Evolutionary conservation across 2,113 vertebrate species (phyloP).

Genomic region (Hippocampus abdominalis): DNA sequence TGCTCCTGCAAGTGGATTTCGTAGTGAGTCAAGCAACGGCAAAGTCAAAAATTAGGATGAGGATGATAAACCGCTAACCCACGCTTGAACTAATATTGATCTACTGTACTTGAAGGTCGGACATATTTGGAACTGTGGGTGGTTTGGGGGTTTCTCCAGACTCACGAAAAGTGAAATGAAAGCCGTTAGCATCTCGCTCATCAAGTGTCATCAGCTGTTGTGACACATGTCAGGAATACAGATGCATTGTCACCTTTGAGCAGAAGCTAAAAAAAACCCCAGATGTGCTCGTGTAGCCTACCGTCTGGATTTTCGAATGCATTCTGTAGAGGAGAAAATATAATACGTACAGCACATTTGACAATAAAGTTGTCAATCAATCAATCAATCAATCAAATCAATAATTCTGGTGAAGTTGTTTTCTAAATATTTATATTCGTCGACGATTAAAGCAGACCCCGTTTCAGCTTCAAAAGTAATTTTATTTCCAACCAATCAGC

Average conservation of each 20-base stretch:
- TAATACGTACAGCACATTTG: too few relatives aligned
- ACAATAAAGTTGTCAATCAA: too few relatives aligned
- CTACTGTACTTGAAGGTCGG: conserved; percentile 19
- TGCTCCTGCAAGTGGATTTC: conserved; percentile 21
- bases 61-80: conserved; percentile 24
- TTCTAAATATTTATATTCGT: neutral
- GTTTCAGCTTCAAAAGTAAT: neutral
- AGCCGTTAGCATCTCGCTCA: neutral
- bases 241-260: neutral
- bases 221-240: neutral
- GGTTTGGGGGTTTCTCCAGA: conserved; percentile 30
- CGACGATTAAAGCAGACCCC: neutral
- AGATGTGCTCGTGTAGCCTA: too few relatives aligned
- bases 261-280: neutral
- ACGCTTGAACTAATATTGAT: conserved; percentile 48
- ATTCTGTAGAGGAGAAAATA: too few relatives aligned
- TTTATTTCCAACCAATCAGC: neutral
- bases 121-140: conserved; percentile 29
- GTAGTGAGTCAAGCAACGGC: neutral
- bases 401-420: too few relatives aligned
- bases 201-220: neutral
- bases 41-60: conserved; percentile 1
- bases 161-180: conserved; percentile 1
- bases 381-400: too few relatives aligned
- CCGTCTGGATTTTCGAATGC: too few relatives aligned